Percentiles rank a stretch among this genome's conserved stretches.
Conservation (phyloP, 2,113 vertebrate genomes). For the Anser brachyrhynchus region DNA sequence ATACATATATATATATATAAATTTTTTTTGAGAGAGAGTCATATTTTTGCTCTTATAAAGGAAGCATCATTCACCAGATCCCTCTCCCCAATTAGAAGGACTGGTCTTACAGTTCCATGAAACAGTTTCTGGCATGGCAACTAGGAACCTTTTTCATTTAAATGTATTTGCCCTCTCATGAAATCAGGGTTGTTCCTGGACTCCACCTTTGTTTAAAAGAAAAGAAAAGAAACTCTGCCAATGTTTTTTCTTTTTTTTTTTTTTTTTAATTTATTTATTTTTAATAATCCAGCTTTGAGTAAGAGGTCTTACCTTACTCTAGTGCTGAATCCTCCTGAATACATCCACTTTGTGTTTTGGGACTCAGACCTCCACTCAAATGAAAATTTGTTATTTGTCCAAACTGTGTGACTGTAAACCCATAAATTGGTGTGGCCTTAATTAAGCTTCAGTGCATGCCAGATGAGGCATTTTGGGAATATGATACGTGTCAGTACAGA, state of each 20-base stretch:
- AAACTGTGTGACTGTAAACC: not conserved
- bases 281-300: not conserved
- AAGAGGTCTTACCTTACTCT: not conserved
- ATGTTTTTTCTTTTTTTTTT: not conserved
- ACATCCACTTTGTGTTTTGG: not conserved
- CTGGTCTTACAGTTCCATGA: not conserved
- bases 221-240: not conserved
- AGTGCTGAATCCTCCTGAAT: not conserved
- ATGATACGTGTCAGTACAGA: no score
- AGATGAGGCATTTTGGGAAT: not conserved
- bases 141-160: not conserved
- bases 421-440: not conserved
- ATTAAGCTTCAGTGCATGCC: not conserved
- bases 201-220: not conserved
- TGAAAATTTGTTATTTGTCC: not conserved
- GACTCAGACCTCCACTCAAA: not conserved
- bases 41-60: not conserved
- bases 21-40: not conserved
- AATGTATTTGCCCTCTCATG: not conserved
- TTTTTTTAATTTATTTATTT: no score
- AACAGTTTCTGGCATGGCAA: not conserved
- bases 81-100: conserved; percentile 12
- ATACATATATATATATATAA: no score
- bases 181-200: not conserved
- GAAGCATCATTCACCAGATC: conserved; percentile 24